Percentiles rank a stretch among this genome's conserved stretches.
Evolutionary conservation across 2,113 vertebrate species (phyloP).

Genomic region (Stictonetta naevosa): DNA sequence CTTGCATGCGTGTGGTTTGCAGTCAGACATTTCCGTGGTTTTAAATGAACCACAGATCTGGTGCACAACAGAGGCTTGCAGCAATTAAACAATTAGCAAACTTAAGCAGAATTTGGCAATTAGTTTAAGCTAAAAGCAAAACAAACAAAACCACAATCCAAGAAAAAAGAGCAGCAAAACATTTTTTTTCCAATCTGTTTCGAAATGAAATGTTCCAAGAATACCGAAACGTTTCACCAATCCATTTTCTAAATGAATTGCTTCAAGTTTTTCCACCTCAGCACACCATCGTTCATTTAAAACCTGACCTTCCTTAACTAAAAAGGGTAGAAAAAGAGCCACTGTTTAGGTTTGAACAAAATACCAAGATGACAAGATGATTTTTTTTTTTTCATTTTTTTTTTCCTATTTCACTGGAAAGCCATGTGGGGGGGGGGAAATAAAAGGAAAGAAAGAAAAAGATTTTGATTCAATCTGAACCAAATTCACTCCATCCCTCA

Average conservation of each 20-base stretch:
- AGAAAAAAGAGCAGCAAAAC: neutral
- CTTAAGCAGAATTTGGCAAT: slow-evolving; percentile 3
- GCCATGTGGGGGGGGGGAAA: neutral
- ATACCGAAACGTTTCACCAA: slow-evolving; percentile 34
- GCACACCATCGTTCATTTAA: neutral
- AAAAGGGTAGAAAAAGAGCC: neutral
- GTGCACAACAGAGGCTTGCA: neutral
- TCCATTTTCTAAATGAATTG: slow-evolving; percentile 35
- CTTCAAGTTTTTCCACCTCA: slow-evolving; percentile 34
- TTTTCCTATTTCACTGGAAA: slow-evolving; percentile 1
- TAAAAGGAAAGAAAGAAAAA: neutral
- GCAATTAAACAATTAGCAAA: neutral
- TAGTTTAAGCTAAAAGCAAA: neutral
- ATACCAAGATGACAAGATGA: neutral
- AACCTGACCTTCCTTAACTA: neutral
- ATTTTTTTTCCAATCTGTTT: neutral
- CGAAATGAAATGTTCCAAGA: slow-evolving; percentile 32
- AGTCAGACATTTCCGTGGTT: neutral
- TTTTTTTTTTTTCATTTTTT: slow-evolving; percentile 17
- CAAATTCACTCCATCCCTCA: slow-evolving; percentile 23
- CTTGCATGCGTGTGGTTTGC: fast-evolving
- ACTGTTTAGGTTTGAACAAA: neutral
- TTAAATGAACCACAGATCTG: neutral
- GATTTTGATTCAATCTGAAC: neutral
- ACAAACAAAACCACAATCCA: neutral